Evolutionary conservation across 2,113 vertebrate genomes (phyloP).

Genomic region (Oostethus manadensis): DNA sequence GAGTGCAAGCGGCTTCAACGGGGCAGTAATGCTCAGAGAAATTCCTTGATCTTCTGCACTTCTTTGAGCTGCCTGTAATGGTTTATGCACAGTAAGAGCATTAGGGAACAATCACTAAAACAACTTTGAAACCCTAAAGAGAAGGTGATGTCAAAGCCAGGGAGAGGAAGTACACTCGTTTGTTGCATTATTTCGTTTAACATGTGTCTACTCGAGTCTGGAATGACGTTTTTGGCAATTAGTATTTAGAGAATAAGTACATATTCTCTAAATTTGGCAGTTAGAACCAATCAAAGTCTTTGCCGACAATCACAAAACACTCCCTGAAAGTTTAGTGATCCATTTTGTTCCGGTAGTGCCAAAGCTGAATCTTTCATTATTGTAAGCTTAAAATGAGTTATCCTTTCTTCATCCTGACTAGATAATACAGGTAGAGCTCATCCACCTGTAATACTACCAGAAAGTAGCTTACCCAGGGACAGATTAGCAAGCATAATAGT

Average conservation of each 20-base stretch:
- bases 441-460: conserved; percentile 38
- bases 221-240: no score
- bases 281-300: no score
- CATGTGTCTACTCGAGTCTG: no score
- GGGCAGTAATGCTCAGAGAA: conserved; percentile 28
- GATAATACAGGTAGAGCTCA: conserved; percentile 43
- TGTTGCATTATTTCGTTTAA: no score
- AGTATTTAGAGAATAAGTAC: no score
- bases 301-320: no score
- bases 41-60: conserved; percentile 13
- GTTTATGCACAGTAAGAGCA: conserved; percentile 52
- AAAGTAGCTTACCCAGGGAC: conserved; percentile 34
- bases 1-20: background rate
- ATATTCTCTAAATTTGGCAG: no score
- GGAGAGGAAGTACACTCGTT: background rate
- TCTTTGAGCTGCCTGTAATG: conserved; percentile 24
- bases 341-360: no score
- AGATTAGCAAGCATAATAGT: conserved; percentile 30
- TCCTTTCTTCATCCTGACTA: conserved; percentile 33
- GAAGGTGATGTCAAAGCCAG: conserved; percentile 38
- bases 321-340: no score
- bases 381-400: background rate
- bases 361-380: no score
- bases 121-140: conserved; percentile 48
- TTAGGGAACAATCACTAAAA: conserved; percentile 38